These are phyloP conservation scores for Origma solitaria DNA, from an alignment of 2,113 vertebrate genomes.

Conservation along the genomic window DNA sequence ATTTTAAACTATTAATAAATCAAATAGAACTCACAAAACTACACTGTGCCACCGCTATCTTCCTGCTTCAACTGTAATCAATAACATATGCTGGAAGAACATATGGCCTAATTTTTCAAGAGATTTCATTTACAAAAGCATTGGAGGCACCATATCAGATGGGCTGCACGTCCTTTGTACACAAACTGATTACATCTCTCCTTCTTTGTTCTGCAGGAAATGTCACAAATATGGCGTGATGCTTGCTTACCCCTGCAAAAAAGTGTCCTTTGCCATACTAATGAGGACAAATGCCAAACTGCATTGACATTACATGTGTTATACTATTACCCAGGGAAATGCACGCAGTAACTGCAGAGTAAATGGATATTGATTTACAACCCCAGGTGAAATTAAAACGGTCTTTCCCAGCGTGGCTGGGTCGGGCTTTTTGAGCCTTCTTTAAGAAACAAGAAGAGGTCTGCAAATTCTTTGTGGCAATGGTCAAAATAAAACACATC, in stretches of 20 bases:
- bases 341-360: constrained; percentile 57
- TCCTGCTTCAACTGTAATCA: background rate
- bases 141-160: background rate
- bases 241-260: constrained; percentile 60
- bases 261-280: constrained; percentile 63
- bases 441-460: background rate
- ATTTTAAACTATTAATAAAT: background rate
- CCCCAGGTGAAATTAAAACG: constrained; percentile 66
- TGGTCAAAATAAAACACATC: background rate
- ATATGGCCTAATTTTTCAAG: background rate
- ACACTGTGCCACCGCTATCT: background rate
- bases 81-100: background rate
- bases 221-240: constrained; percentile 16
- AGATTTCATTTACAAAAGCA: background rate
- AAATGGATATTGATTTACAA: constrained; percentile 72
- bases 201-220: constrained; percentile 16
- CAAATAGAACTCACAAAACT: background rate
- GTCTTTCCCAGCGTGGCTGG: constrained; percentile 4
- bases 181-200: background rate
- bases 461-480: constrained; percentile 9
- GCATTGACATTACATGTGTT: constrained; percentile 62
- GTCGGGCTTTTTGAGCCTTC: background rate
- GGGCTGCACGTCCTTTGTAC: background rate
- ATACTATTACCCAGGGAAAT: constrained; percentile 65
- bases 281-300: constrained; percentile 72